Base-by-base conservation (phyloP, 2,797 vertebrate species). In the Mormyrops boulengeri region DNA sequence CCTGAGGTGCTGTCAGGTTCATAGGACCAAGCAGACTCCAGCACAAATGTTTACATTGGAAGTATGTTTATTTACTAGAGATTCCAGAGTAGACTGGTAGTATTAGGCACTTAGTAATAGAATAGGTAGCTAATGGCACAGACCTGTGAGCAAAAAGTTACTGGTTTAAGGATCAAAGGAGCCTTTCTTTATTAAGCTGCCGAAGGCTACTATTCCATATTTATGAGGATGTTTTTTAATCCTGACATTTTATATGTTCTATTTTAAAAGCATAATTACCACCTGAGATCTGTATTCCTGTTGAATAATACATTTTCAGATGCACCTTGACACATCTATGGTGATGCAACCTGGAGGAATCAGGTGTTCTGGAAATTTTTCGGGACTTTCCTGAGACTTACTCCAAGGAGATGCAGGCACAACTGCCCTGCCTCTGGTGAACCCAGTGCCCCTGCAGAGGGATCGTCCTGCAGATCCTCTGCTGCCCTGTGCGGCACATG, bases 181-280 rank as follows among this genome's bases (percentile, higher is more conserved):
- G 38, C 38, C 17, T 44, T 80, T 44, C 73, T 6, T 80, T 80
- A 44, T 8, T 80, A 80, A 80, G 73, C 38, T 80, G 73, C 73
- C 7, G 1, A 44, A 44, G 73, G 73, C 14, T 38, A 41, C 14
- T 80, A 4, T 80, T 44, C 38, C 73, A 80, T 80, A 80, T 80
- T n/a, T 80, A 80, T 80, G 14, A 44, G 73, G 73, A 80, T 80
- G 34, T n/a, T 80, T 44, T 41, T 80, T 38, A 38, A 44, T 80
- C 38, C 38, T n/a, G 44, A 80, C 38, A 80, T 80, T 19, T 80
- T 6, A 80, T n/a, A 80, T 80, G 73, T 80, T 80, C 34, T 80
- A 80, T 80, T 80, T 80, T 80, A 80, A 80, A 80, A 44, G 73
- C 6, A 41, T 80, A 80, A 80, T 80, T 80, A 44, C 73, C 73